A percentile compares a stretch with the other conserved stretches of the same genome.
Evolutionary conservation across 2,888 invertebrate species (phyloP).

Genomic region (Aphidoletes aphidimyza): DNA sequence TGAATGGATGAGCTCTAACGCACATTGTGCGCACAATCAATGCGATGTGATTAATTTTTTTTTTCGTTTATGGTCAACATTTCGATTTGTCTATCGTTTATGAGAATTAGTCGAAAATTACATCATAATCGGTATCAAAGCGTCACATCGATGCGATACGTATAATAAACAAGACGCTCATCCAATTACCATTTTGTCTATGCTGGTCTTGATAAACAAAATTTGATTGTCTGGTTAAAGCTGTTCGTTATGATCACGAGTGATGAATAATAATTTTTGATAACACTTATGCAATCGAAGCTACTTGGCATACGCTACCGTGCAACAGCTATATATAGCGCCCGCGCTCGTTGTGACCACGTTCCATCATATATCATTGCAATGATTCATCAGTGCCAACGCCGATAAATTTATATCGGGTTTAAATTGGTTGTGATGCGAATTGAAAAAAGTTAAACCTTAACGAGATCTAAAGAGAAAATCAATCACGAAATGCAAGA

Average conservation of each 20-base stretch:
- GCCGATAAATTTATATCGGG: neutral
- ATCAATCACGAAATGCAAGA: too few relatives aligned
- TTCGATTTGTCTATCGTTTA: neutral
- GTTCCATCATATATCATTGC: neutral
- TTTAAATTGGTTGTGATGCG: neutral
- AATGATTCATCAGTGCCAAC: neutral
- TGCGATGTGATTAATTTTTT: neutral
- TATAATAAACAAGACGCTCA: too few relatives aligned
- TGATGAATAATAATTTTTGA: slow-evolving; percentile 42
- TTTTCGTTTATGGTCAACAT: too few relatives aligned
- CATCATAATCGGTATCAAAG: slow-evolving; percentile 4
- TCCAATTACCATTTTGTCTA: too few relatives aligned
- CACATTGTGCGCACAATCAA: neutral
- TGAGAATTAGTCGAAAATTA: neutral
- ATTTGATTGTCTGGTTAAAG: neutral
- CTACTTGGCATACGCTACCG: neutral
- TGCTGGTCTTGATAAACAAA: too few relatives aligned
- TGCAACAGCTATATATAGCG: too few relatives aligned
- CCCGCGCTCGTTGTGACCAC: neutral
- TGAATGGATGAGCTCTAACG: too few relatives aligned
- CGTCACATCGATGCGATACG: neutral
- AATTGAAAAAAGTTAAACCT: neutral
- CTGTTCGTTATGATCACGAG: neutral
- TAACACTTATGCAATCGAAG: neutral
- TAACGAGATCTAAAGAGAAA: neutral